These are phyloP conservation scores for Dioctria linearis DNA, from an alignment of 2,888 invertebrate species.

Conservation along the genomic window DNA sequence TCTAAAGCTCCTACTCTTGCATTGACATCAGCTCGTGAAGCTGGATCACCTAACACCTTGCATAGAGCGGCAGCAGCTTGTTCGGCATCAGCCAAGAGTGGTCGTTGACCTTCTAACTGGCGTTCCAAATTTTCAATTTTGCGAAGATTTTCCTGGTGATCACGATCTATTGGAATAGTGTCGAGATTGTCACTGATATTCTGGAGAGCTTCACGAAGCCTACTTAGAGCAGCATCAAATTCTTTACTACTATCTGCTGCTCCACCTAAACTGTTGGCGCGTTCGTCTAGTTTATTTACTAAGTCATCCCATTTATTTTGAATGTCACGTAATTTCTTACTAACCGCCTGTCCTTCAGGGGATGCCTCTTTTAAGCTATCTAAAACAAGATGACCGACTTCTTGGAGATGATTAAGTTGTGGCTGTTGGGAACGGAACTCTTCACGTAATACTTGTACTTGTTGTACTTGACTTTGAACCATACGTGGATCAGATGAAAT, in stretches of 20 bases:
- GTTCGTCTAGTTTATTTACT: conserved; percentile 84
- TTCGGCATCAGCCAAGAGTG: conserved; percentile 88
- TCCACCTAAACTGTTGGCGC: conserved; percentile 90
- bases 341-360: conserved; percentile 78
- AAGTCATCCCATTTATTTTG: conserved; percentile 87
- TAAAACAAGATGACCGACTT: conserved; percentile 84
- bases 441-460: conserved; percentile 94
- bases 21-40: conserved; percentile 91
- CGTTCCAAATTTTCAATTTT: conserved; percentile 91
- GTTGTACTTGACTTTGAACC: conserved; percentile 96
- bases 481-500: conserved; percentile 96
- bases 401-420: conserved; percentile 87
- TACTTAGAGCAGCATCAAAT: conserved; percentile 89
- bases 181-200: conserved; percentile 91
- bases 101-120: conserved; percentile 90
- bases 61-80: conserved; percentile 91
- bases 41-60: conserved; percentile 90
- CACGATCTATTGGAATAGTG: conserved; percentile 83
- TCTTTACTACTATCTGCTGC: conserved; percentile 94
- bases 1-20: conserved; percentile 89
- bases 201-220: conserved; percentile 89
- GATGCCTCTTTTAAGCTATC: conserved; percentile 73
- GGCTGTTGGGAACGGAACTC: conserved; percentile 96
- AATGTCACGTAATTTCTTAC: conserved; percentile 81
- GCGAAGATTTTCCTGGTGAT: conserved; percentile 88